Base-by-base conservation (phyloP, 2,113 vertebrate genomes). In the Manacus vitellinus region DNA sequence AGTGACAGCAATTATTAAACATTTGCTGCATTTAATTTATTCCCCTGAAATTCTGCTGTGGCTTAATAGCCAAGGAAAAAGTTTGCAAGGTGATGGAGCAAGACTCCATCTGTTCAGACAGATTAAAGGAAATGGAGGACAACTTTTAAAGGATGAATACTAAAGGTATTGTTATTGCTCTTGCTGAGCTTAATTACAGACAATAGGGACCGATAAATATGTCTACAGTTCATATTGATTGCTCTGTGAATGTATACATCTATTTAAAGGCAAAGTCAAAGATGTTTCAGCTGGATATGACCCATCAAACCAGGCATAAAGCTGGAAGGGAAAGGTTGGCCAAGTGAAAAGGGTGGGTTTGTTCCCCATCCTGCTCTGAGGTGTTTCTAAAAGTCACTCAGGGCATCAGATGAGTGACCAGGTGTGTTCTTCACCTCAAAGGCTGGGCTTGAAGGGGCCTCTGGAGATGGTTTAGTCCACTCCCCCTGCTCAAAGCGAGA, bases 31-130 rank as follows among this genome's bases (percentile, higher is more conserved):
- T 81, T 80, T 82, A 52, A 37, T 84, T 91, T 67, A 58, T 67
- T 72, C 59, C 65, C 61, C 49, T 70, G 30, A 35, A 79, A 85
- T 52, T 70, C 88, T 63, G 62, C 90, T 62, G 54, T 43, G 74
- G 55, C 75, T 95, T 90, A 85, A 92, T 14, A 59, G 90, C 46
- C 39, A 41, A 77, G 82, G 78, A 51, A 68, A 68, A 95, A 94
- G 85, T 92, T 93, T 96, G 59, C 94, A 93, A 95, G 94, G 96
- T 95, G 89, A 80, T 86, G 71, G 89, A 88, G 62, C 58, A 66
- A 70, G 89, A n/a, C 63, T 95, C 96, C 96, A 97, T 96, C 95
- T 97, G 95, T 96, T 96, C 93, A 74, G 63, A 6, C 12, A 59
- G 55, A 89, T 92, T 68, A 89, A 82, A 93, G 78, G 58, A 92